A percentile compares a stretch with the other conserved stretches of the same genome.
phyloP scores from a whole-genome alignment of 2,797 vertebrate genomes.

The Lepilemur septentrionalis region DNA sequence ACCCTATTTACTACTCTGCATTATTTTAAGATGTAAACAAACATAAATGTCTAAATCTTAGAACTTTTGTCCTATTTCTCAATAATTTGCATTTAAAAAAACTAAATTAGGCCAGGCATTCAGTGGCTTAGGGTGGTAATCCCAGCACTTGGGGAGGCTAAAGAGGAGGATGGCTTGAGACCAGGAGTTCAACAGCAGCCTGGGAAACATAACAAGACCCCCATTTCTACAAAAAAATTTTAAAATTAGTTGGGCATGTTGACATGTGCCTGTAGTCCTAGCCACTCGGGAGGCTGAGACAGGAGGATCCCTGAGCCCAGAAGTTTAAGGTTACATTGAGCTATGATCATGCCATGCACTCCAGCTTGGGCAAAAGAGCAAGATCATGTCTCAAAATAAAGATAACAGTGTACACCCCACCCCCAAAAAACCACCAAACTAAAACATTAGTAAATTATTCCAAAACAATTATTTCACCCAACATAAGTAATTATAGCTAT shows the following conservation, averaged over 20 bases:
- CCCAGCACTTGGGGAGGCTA: background rate
- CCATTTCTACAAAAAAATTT: background rate
- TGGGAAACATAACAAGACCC: background rate
- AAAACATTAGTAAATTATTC: slow-evolving; percentile 5
- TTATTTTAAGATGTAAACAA: background rate
- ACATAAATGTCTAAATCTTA: slow-evolving; percentile 6
- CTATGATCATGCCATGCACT: background rate
- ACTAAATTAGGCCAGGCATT: background rate
- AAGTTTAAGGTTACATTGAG: background rate
- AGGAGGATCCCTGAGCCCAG: background rate
- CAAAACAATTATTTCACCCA: background rate
- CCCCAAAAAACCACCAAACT: background rate
- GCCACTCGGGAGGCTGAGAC: background rate
- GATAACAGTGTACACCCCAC: background rate
- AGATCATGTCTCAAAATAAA: background rate
- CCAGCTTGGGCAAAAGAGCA: background rate
- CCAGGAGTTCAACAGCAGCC: background rate
- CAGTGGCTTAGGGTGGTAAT: background rate
- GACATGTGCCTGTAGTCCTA: background rate
- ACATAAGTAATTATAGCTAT: slow-evolving; percentile 1
- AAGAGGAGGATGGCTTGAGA: background rate
- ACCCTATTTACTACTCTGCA: background rate
- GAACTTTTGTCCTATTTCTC: slow-evolving; percentile 16
- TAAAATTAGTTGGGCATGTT: too few relatives aligned
- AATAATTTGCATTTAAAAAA: slow-evolving; percentile 1